A percentile compares a stretch with the other conserved stretches of the same genome.
Evolutionary conservation across 2,888 invertebrate genomes (phyloP).

Genomic region (Sphaerophoria taeniata): DNA sequence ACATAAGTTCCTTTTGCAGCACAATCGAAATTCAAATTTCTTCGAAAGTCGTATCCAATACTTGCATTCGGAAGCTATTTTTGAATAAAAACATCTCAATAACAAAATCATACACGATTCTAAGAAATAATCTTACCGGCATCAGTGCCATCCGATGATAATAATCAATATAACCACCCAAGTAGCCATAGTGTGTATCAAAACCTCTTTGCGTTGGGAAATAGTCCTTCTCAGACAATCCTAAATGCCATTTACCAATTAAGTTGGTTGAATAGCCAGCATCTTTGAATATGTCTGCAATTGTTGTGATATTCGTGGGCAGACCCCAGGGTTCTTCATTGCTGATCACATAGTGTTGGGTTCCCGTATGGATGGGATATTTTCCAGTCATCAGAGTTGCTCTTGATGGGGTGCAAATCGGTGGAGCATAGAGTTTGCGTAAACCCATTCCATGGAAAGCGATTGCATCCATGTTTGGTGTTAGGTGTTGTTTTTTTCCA

Average conservation of each 20-base stretch:
- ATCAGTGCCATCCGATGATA: constrained; percentile 86
- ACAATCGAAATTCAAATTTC: constrained; percentile 84
- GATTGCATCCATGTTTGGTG: constrained; percentile 94
- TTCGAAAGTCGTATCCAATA: constrained; percentile 84
- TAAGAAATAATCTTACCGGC: constrained; percentile 76
- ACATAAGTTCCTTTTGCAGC: constrained; percentile 85
- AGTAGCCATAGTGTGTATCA: constrained; percentile 92
- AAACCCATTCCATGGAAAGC: constrained; percentile 93
- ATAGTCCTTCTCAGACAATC: constrained; percentile 86
- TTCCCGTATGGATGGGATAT: constrained; percentile 92
- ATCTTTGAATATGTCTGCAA: constrained; percentile 88
- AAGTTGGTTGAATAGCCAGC: constrained; percentile 92
- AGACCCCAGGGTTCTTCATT: constrained; percentile 89
- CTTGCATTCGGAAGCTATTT: constrained; percentile 54
- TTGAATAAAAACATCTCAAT: not conserved
- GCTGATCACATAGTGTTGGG: constrained; percentile 88
- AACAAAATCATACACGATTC: not conserved
- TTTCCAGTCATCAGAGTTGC: constrained; percentile 92
- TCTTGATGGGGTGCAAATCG: constrained; percentile 93
- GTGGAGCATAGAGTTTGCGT: constrained; percentile 91
- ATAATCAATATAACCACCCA: constrained; percentile 92
- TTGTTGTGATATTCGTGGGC: constrained; percentile 86
- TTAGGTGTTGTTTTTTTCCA: constrained; percentile 93
- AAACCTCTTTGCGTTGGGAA: constrained; percentile 91
- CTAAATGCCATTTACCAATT: constrained; percentile 96